Conservation (phyloP, 2,888 invertebrate genomes). For the Dolomedes plantarius region DNA sequence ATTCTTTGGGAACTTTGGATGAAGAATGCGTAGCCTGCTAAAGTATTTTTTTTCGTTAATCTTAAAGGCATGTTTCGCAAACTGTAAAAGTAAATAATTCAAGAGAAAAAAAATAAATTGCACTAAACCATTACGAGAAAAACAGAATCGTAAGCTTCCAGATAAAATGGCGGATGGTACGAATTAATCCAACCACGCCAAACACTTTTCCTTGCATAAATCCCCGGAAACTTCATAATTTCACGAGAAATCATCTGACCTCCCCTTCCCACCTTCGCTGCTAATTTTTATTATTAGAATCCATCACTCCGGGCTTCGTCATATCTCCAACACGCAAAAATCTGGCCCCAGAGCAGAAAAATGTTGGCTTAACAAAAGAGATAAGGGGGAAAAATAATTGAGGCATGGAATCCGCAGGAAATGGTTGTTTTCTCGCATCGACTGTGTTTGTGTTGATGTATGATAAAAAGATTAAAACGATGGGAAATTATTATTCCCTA, state of each 20-base stretch:
- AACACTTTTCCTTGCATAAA: neutral
- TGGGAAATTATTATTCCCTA: neutral
- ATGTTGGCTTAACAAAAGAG: constrained; percentile 12
- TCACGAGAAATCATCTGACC: neutral
- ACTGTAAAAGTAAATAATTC: too few relatives aligned
- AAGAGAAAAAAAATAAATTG: too few relatives aligned
- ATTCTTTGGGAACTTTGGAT: too few relatives aligned
- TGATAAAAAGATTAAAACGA: constrained; percentile 2
- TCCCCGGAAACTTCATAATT: neutral
- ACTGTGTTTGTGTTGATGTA: neutral
- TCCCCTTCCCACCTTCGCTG: neutral
- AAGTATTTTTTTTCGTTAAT: too few relatives aligned
- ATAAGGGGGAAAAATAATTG: constrained; percentile 9
- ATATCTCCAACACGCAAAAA: neutral
- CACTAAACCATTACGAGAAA: too few relatives aligned
- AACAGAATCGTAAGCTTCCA: too few relatives aligned
- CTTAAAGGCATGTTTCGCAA: too few relatives aligned
- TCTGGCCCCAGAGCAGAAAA: neutral
- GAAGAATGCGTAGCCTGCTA: too few relatives aligned
- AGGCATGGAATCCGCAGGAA: constrained; percentile 8
- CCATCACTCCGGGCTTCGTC: neutral
- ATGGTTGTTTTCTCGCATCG: neutral
- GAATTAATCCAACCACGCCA: neutral
- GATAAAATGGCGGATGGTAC: neutral
- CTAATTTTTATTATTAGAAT: constrained; percentile 13